phyloP scores from a whole-genome alignment of 2,113 vertebrate genomes.

The Sus scrofa region DNA sequence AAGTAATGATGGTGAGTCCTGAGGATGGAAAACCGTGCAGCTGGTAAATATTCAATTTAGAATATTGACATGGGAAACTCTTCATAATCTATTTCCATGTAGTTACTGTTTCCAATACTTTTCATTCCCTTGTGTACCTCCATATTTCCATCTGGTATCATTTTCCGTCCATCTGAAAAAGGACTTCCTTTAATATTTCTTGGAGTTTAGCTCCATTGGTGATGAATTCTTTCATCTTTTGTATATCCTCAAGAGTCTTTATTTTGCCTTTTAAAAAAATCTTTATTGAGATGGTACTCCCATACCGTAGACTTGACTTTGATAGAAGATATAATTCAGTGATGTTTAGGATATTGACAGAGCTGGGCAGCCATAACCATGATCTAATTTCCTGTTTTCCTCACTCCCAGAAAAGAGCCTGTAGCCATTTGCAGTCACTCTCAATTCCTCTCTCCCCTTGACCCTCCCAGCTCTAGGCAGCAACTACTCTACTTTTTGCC shows the following conservation, averaged over 20 bases:
- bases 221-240: conserved; percentile 32
- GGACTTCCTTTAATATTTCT: not conserved
- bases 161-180: not conserved
- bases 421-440: not conserved
- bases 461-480: not conserved
- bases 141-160: not conserved
- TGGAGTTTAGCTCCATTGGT: not conserved
- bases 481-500: not conserved
- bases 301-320: not conserved
- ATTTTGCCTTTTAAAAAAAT: conserved; percentile 9
- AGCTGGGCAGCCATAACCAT: not conserved
- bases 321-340: not conserved
- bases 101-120: not conserved
- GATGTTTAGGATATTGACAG: not conserved
- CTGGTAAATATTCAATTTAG: not conserved
- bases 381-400: not conserved
- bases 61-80: not conserved
- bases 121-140: not conserved
- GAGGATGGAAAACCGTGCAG: not conserved
- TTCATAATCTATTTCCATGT: not conserved
- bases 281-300: not conserved
- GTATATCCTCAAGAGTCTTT: not conserved
- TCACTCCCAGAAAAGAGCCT: not conserved
- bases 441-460: not conserved
- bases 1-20: not conserved